Evolutionary conservation across 2,888 invertebrate species (phyloP).

Genomic region (Heteromurus nitidus): DNA sequence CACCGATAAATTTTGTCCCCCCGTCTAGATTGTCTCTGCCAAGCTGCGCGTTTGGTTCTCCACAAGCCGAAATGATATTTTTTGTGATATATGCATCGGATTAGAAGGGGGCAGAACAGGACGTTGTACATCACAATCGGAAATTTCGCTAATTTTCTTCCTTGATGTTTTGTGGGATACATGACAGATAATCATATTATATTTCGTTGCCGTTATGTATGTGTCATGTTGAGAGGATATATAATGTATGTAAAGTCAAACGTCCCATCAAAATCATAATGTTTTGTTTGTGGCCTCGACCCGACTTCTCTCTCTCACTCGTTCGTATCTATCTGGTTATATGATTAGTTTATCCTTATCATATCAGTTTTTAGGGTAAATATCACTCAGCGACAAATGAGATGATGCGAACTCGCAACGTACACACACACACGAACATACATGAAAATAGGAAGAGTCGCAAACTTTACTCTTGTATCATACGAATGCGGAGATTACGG

Average conservation of each 20-base stretch:
- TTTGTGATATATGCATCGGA: too few relatives aligned
- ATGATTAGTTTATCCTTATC: conserved; percentile 67
- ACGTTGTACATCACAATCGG: conserved; percentile 41
- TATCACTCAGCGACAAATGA: conserved; percentile 64
- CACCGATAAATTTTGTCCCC: background rate
- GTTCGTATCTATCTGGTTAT: conserved; percentile 54
- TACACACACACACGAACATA: too few relatives aligned
- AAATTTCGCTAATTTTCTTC: conserved; percentile 64
- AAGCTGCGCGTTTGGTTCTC: background rate
- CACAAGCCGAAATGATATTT: too few relatives aligned
- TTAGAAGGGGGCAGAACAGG: conserved; percentile 27
- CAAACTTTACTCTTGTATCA: background rate
- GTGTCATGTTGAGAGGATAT: conserved; percentile 57
- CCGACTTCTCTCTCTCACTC: conserved; percentile 55
- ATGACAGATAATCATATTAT: conserved; percentile 67
- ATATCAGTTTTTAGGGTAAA: conserved; percentile 66
- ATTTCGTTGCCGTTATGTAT: conserved; percentile 63
- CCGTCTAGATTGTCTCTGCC: background rate
- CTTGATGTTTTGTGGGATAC: conserved; percentile 54
- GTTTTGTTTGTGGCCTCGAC: conserved; percentile 64
- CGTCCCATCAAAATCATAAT: conserved; percentile 60
- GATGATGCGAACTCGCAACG: conserved; percentile 13
- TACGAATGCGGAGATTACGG: background rate
- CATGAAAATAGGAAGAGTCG: conserved; percentile 13
- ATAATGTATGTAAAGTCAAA: conserved; percentile 61